Evolutionary conservation across 2,113 vertebrate species (phyloP), one percentile per base, ranked within the genome.

Genomic region (Pyxicephalus adspersus): DNA sequence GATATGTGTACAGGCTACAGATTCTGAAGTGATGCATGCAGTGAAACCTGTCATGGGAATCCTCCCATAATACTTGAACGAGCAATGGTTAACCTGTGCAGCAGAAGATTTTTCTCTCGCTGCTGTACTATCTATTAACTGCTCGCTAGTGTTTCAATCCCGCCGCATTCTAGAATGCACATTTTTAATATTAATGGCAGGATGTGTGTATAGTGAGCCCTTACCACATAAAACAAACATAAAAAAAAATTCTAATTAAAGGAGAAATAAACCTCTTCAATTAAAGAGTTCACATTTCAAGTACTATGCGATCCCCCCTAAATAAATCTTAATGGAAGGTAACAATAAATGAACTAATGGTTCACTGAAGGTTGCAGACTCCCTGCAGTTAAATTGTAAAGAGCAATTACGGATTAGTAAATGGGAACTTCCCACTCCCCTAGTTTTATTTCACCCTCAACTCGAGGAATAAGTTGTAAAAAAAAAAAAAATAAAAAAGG

Each of bases 401-500:
- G 86, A 88, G 85, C 90, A 91, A 89, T 89, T 86, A 89, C 84
- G 87, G 84, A 87, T 89, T 87, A 64, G 79, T 81, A 72, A 65
- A 72, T 65, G 29, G 60, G 34, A 73, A 55, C 60, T 22, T 73
- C 68, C 23, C 68, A 72, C 79, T 85, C 64, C 63, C 76, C 73
- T 77, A 81, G 83, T 80, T 85, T 65, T 65, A 64, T 65, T 83
- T 85, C 64, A 64, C 83, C 68, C 61, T 9, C 88, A 91, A 89
- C 90, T 88, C 85, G 88, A 89, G 89, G 78, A 82, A 85, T 88
- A 29, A 61, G 86, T 84, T 88, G 87, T 91, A 92, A 92, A 92
- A 92, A 91, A 92, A 92, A 92, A 93, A 92, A 92, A 87, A 89
- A 91, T 92, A 91, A 92, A 84, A 57, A 88, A 90, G 89, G 88